phyloP scores from a whole-genome alignment of 1,140 invertebrate species.

The Steinernema khuongi region DNA sequence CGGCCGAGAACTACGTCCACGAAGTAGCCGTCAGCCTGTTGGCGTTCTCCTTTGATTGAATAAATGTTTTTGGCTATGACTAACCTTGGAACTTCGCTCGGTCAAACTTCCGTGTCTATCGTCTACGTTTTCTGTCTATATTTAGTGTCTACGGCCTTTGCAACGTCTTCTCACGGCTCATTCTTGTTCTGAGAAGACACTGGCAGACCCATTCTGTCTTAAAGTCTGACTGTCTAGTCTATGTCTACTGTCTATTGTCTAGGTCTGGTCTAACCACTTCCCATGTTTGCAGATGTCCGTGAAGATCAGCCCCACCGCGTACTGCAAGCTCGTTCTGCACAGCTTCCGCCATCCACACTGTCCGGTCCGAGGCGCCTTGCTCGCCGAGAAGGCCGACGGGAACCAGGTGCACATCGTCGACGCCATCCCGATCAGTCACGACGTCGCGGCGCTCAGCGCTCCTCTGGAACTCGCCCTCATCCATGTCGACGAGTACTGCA shows the following conservation, averaged over 20 bases:
- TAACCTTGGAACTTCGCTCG: too few relatives aligned
- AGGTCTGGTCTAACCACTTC: too few relatives aligned
- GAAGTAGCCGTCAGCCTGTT: neutral
- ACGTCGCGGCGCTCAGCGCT: neutral
- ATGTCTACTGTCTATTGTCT: too few relatives aligned
- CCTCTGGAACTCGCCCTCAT: neutral
- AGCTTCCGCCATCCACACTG: conserved; percentile 6
- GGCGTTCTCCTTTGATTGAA: neutral
- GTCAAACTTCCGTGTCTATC: too few relatives aligned
- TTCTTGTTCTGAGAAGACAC: too few relatives aligned
- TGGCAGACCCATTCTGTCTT: too few relatives aligned
- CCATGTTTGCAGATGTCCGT: neutral
- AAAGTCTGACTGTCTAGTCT: too few relatives aligned
- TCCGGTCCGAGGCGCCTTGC: neutral
- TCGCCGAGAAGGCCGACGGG: conserved; percentile 16
- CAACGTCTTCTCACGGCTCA: too few relatives aligned
- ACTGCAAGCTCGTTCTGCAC: conserved; percentile 13
- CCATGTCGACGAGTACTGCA: neutral
- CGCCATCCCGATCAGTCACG: neutral
- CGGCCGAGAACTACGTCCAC: neutral
- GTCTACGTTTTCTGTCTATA: neutral
- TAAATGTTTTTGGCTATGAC: neutral
- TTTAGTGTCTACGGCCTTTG: too few relatives aligned
- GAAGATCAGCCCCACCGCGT: neutral
- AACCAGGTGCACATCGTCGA: conserved; percentile 5